A percentile compares a stretch with the other conserved stretches of the same genome.
Evolutionary conservation across 2,113 vertebrate species (phyloP).

Genomic region (Columba livia): DNA sequence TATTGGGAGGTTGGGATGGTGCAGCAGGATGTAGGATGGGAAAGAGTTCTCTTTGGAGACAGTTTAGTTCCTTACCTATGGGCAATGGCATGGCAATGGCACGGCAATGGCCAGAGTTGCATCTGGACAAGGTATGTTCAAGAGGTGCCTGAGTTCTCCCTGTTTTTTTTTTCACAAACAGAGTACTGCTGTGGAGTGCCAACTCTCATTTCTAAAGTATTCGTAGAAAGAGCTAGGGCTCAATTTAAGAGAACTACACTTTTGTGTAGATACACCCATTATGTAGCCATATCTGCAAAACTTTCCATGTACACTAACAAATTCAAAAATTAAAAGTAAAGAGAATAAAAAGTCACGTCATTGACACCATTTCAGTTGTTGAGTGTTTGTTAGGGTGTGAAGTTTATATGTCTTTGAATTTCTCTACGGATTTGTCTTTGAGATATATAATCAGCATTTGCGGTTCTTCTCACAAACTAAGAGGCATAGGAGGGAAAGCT

Average conservation of each 20-base stretch:
- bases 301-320: neutral
- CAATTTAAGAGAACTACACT: neutral
- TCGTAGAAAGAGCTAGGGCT: neutral
- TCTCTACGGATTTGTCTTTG: neutral
- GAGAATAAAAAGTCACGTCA: neutral
- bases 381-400: neutral
- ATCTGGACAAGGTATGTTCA: neutral
- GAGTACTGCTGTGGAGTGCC: neutral
- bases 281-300: rapidly evolving
- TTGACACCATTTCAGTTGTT: neutral
- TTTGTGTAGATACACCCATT: neutral
- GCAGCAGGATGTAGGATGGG: neutral
- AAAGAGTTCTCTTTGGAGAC: neutral
- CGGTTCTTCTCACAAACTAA: neutral
- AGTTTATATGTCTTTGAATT: neutral
- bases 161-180: neutral
- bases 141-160: neutral
- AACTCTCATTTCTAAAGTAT: neutral
- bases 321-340: neutral
- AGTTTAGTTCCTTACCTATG: neutral
- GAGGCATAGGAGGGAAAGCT: neutral
- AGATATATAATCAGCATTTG: neutral
- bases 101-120: neutral
- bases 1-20: neutral
- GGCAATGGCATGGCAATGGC: neutral